A percentile compares a stretch with the other conserved stretches of the same genome.
Conservation (phyloP, 2,113 vertebrate genomes). For the Lepus americanus region DNA sequence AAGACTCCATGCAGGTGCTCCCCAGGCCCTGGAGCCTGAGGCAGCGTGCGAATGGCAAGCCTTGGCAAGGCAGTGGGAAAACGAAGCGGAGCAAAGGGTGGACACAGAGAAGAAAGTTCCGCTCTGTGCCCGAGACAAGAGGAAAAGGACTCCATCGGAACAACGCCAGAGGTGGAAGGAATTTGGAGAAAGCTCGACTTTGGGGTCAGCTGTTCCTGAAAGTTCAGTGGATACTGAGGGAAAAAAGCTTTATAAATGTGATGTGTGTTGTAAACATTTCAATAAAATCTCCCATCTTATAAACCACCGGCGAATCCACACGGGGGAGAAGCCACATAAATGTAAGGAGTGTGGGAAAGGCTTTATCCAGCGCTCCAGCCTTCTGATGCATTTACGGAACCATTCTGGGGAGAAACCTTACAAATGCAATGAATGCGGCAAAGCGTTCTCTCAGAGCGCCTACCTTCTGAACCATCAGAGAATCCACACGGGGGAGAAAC, state of each 20-base stretch:
- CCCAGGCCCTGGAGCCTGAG: not conserved
- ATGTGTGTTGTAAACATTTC: constrained; percentile 78
- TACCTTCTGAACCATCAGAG: constrained; percentile 82
- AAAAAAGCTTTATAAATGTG: constrained; percentile 76
- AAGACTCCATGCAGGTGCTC: constrained; percentile 27
- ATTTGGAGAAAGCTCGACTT: constrained; percentile 53
- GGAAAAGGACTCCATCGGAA: constrained; percentile 27
- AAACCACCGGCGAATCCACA: constrained; percentile 79
- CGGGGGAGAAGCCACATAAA: constrained; percentile 77
- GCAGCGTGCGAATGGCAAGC: constrained; percentile 58
- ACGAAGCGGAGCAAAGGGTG: not conserved
- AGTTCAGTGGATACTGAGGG: constrained; percentile 62
- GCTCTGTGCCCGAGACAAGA: constrained; percentile 49
- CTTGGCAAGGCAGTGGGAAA: constrained; percentile 56
- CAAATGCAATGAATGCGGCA: constrained; percentile 82
- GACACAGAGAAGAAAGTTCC: not conserved
- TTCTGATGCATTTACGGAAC: constrained; percentile 75
- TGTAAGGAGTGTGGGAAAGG: constrained; percentile 80
- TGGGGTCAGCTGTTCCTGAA: constrained; percentile 54
- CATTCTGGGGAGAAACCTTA: constrained; percentile 81
- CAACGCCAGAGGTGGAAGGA: constrained; percentile 49
- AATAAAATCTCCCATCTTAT: constrained; percentile 78
- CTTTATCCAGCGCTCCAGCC: constrained; percentile 77
- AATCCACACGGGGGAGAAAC: constrained; percentile 83
- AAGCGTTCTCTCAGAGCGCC: constrained; percentile 82